Base-by-base conservation (phyloP, 2,888 invertebrate genomes). In the Ganaspis brasiliensis region DNA sequence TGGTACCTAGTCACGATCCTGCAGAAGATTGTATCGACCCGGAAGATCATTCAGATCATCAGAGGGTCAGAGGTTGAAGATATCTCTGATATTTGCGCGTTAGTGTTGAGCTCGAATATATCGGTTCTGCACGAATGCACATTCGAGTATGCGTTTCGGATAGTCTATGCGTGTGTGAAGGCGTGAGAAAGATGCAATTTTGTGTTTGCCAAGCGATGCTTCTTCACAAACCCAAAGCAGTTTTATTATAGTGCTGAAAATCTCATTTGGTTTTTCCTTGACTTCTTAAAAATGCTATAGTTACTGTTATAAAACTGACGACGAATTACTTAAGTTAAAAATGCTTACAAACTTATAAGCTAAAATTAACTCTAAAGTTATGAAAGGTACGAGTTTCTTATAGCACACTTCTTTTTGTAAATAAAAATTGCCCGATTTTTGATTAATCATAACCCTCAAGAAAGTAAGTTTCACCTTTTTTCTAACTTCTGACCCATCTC, bases 151-250 rank as follows among this genome's bases (percentile, higher is more conserved):
- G 37, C 63, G 63, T 40, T 45, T n/a, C 37, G 21, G 14, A 35
- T 4, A 31, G 37, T 21, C 21, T 37, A 14, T 63, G 21, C 45
- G 21, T 67, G 45, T 67, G 67, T n/a, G 67, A 24, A 67, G 45
- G 67, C 67, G 67, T 67, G 67, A 45, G 67, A 67, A 67, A 19
- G 63, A 63, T 67, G 67, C 52, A 52, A 26, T 31, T 59, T 59
- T 59, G 59, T 31, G 9, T 59, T 6, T 31, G n/a, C n/a, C 57
- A 57, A 59, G 59, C 59, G 31, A 35, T 59, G 26, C 59, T 31
- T 59, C 26, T 31, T 59, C 8, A n/a, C 57, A 57, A 21, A 26
- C 57, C 57, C 57, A 57, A 12, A 8, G 57, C 57, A 57, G 24
- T 57, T 26, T 57, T 21, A 31, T 26, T 5, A 31, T 35, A n/a